A percentile compares a stretch with the other conserved stretches of the same genome.
phyloP scores from a whole-genome alignment of 2,888 invertebrate species.

The Trachelus iudaicus region DNA sequence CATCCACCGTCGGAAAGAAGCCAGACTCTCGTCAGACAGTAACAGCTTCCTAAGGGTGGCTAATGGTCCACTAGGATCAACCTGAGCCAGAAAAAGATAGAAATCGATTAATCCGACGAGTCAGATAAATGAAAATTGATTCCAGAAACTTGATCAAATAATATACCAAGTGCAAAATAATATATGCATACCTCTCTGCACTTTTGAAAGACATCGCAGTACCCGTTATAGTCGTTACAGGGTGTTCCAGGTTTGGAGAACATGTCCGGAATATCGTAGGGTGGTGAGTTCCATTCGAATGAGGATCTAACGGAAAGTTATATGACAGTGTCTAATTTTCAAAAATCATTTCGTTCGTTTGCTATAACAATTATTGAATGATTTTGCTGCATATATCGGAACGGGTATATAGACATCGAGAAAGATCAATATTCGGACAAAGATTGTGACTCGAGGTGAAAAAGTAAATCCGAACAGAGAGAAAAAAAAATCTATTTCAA shows the following conservation, averaged over 20 bases:
- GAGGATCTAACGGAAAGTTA: conserved; percentile 72
- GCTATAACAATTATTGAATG: neutral
- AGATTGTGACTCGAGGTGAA: neutral
- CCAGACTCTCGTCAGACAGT: conserved; percentile 89
- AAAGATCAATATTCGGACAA: no score
- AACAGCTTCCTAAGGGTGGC: conserved; percentile 88
- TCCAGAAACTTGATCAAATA: neutral
- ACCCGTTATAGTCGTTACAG: conserved; percentile 93
- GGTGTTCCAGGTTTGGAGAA: conserved; percentile 94
- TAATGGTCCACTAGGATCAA: conserved; percentile 92
- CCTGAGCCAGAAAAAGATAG: conserved; percentile 62
- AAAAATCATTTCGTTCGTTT: no score
- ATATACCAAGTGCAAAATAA: neutral
- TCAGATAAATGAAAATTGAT: neutral
- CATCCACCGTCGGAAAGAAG: conserved; percentile 88
- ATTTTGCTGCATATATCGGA: neutral
- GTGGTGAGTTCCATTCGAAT: conserved; percentile 89
- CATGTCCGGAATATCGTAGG: conserved; percentile 93
- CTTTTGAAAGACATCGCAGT: conserved; percentile 78
- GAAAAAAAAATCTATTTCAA: neutral
- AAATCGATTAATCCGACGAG: neutral
- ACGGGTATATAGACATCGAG: neutral
- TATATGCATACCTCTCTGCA: conserved; percentile 77
- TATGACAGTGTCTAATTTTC: neutral
- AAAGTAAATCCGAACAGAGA: neutral